These are phyloP conservation scores for Amazona vittata DNA, from an alignment of 2,113 vertebrate genomes.

Conservation along the genomic window DNA sequence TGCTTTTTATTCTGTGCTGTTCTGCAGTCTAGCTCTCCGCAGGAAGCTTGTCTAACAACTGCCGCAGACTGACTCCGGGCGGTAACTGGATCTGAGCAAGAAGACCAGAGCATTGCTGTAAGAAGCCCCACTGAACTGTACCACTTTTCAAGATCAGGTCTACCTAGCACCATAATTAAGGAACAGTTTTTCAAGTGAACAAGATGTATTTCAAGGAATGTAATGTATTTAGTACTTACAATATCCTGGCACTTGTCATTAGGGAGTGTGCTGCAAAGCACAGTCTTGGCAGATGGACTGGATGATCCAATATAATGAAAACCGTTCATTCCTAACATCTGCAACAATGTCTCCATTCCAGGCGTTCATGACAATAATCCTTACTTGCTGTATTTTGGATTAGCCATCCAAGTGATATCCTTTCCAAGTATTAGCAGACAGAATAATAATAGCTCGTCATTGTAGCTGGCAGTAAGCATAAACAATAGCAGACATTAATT, in stretches of 20 bases:
- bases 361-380: slow-evolving; percentile 18
- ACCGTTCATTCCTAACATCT: slow-evolving; percentile 6
- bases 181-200: not conserved
- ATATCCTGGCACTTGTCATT: not conserved
- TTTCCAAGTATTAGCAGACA: slow-evolving; percentile 38
- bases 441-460: slow-evolving; percentile 12
- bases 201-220: not conserved
- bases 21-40: not conserved
- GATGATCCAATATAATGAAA: not conserved
- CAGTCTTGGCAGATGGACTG: not conserved
- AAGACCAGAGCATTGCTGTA: not conserved
- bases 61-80: not conserved
- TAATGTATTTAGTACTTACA: not conserved
- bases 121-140: not conserved
- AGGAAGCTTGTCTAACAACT: not conserved
- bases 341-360: slow-evolving; percentile 4
- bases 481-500: slow-evolving; percentile 49
- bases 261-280: not conserved
- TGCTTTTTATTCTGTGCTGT: not conserved
- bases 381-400: slow-evolving; percentile 23
- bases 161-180: not conserved
- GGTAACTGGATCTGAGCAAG: not conserved
- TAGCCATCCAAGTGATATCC: not conserved
- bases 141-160: not conserved
- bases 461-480: slow-evolving; percentile 26